Percentiles rank a stretch among this genome's conserved stretches.
These are phyloP conservation scores for Xiphydria camelus DNA, from an alignment of 2,888 invertebrate genomes.

Conservation along the genomic window DNA sequence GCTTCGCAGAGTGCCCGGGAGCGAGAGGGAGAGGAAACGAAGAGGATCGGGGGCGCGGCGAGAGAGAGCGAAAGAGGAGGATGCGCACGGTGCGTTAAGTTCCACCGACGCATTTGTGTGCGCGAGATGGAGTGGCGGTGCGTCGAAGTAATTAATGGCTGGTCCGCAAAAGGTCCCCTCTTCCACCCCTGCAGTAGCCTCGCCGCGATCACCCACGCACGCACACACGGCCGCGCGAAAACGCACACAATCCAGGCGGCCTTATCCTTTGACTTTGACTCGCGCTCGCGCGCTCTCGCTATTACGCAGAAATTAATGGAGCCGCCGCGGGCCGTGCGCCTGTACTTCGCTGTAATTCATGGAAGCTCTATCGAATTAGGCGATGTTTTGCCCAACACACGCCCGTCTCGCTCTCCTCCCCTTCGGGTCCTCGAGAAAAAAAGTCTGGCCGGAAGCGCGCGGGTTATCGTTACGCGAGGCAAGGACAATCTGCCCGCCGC, in stretches of 20 bases:
- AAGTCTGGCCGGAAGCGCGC: too few relatives aligned
- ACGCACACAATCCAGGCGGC: slow-evolving; percentile 17
- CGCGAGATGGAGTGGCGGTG: slow-evolving; percentile 34
- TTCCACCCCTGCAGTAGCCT: slow-evolving; percentile 13
- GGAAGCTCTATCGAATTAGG: background rate
- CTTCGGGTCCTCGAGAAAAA: too few relatives aligned
- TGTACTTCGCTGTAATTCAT: background rate
- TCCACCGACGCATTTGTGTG: slow-evolving; percentile 27
- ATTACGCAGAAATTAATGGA: slow-evolving; percentile 26
- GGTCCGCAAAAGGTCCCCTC: slow-evolving; percentile 22
- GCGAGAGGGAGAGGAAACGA: too few relatives aligned
- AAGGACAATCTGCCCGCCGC: too few relatives aligned
- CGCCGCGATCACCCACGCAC: slow-evolving; percentile 4
- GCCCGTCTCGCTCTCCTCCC: too few relatives aligned
- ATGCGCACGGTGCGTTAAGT: slow-evolving; percentile 13
- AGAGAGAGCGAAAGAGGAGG: too few relatives aligned
- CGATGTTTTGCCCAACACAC: background rate
- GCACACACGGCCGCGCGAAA: slow-evolving; percentile 2
- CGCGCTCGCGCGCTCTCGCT: slow-evolving; percentile 21
- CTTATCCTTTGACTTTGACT: slow-evolving; percentile 16
- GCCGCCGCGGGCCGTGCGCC: slow-evolving; percentile 5
- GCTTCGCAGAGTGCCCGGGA: slow-evolving; percentile 5
- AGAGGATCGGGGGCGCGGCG: too few relatives aligned
- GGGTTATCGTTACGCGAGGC: too few relatives aligned
- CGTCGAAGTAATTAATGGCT: slow-evolving; percentile 31